Percentiles rank a stretch among this genome's conserved stretches.
These are phyloP conservation scores for Ophion costatus DNA, from an alignment of 2,888 invertebrate genomes.

Conservation along the genomic window DNA sequence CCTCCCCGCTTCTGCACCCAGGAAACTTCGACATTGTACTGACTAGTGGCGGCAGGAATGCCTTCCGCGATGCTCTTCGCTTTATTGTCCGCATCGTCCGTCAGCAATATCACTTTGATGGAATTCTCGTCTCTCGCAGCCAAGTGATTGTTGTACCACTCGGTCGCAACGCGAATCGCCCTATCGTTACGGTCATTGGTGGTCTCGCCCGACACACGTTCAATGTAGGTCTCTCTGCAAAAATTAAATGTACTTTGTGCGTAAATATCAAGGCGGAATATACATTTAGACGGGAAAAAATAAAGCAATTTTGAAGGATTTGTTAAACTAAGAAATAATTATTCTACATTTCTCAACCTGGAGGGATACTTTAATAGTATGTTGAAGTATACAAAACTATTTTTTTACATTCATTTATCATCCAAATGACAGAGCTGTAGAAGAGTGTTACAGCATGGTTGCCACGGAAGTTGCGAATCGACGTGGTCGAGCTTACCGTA, in stretches of 20 bases:
- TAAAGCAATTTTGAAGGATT: too few species aligned
- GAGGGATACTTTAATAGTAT: too few species aligned
- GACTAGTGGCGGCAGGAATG: constrained; percentile 90
- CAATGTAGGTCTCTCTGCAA: constrained; percentile 93
- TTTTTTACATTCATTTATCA: too few species aligned
- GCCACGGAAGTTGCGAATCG: too few species aligned
- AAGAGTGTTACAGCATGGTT: too few species aligned
- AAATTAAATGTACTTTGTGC: background rate
- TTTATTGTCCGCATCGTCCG: constrained; percentile 93
- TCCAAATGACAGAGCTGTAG: too few species aligned
- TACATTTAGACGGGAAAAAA: too few species aligned
- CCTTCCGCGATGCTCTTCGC: constrained; percentile 89
- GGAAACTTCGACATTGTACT: constrained; percentile 67
- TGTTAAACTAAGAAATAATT: too few species aligned
- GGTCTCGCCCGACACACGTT: constrained; percentile 92
- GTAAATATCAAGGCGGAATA: too few species aligned
- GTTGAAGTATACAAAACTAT: too few species aligned
- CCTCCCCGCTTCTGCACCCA: constrained; percentile 4
- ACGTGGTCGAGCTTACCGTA: too few species aligned
- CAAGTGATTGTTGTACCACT: constrained; percentile 93
- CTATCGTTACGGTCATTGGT: constrained; percentile 96
- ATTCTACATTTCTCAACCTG: too few species aligned
- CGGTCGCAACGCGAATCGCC: constrained; percentile 92
- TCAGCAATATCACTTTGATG: constrained; percentile 90
- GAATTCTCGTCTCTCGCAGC: constrained; percentile 67